phyloP scores from a whole-genome alignment of 2,113 vertebrate genomes.

The Ammodytes marinus region DNA sequence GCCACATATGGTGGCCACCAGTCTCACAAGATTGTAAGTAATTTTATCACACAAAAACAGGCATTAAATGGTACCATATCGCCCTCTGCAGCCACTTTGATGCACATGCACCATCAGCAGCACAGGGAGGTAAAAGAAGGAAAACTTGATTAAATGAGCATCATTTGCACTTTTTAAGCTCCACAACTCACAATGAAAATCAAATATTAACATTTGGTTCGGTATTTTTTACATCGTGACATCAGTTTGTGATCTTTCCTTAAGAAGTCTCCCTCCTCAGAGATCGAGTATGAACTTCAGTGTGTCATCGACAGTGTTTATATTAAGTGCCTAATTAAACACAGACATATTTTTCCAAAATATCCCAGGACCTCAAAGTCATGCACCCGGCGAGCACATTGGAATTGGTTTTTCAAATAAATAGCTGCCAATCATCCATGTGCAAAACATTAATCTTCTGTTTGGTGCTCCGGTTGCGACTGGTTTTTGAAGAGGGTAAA shows the following conservation, averaged over 20 bases:
- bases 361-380: conserved; percentile 50
- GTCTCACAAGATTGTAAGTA: background rate
- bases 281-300: conserved; percentile 15
- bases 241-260: conserved; percentile 3
- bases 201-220: background rate
- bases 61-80: background rate
- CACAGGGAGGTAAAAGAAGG: background rate
- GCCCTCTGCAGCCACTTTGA: conserved; percentile 52
- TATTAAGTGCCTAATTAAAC: conserved; percentile 69
- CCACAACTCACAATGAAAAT: too few species aligned
- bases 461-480: conserved; percentile 34
- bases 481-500: conserved; percentile 43
- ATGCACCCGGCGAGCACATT: conserved; percentile 32
- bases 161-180: background rate
- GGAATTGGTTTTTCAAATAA: conserved; percentile 71
- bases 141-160: background rate
- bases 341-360: conserved; percentile 68
- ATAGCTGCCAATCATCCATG: conserved; percentile 76
- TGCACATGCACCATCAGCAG: conserved; percentile 3
- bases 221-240: background rate
- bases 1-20: background rate
- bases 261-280: conserved; percentile 3
- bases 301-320: conserved; percentile 61
- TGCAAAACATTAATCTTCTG: conserved; percentile 59
- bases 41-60: background rate